phyloP scores from a whole-genome alignment of 2,113 vertebrate species.

The Agelaius tricolor region DNA sequence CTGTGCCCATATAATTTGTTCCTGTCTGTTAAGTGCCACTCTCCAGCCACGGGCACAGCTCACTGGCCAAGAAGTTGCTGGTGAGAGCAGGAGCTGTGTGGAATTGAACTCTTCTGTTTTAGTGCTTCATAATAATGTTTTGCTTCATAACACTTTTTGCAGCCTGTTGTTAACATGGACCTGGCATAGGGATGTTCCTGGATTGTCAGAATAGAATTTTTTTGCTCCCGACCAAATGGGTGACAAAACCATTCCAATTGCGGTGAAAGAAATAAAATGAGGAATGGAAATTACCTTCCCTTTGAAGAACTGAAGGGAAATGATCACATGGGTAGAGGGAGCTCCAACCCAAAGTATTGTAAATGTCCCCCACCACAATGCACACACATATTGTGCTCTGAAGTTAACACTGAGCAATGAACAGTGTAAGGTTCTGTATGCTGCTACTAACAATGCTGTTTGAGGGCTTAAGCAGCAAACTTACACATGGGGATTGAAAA shows the following conservation, averaged over 20 bases:
- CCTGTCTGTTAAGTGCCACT: slow-evolving; percentile 17
- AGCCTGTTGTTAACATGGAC: neutral
- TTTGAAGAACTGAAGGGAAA: neutral
- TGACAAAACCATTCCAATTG: neutral
- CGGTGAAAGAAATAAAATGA: neutral
- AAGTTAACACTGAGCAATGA: neutral
- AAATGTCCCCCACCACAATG: fast-evolving
- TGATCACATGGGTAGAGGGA: neutral
- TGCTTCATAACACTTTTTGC: neutral
- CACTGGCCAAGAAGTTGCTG: slow-evolving; percentile 18
- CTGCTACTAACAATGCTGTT: neutral
- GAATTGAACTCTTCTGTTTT: neutral
- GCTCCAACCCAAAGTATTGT: neutral
- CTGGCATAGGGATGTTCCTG: neutral
- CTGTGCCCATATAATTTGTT: slow-evolving; percentile 50
- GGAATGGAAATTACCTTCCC: neutral
- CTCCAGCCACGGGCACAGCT: neutral
- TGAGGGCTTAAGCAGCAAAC: neutral
- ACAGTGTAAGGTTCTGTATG: neutral
- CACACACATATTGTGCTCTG: neutral
- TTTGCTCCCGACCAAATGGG: neutral
- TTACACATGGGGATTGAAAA: neutral
- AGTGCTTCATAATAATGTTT: neutral
- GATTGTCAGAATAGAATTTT: neutral
- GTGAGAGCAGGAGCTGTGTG: slow-evolving; percentile 25